These are phyloP conservation scores for Scolopax mira DNA, from an alignment of 2,113 vertebrate species.

Conservation along the genomic window DNA sequence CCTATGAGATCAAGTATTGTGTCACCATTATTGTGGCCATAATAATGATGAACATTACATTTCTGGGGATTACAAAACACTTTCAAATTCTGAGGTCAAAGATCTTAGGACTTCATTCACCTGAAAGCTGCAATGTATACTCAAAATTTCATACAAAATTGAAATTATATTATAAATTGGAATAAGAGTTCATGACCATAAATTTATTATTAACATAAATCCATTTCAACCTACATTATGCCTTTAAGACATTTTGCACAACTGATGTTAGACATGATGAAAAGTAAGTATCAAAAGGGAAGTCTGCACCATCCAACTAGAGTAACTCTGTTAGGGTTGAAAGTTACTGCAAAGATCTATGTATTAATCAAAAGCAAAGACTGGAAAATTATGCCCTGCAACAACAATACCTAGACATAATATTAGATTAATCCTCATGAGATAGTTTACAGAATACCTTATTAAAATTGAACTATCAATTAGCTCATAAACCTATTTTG, in stretches of 20 bases:
- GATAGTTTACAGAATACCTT: neutral
- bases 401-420: neutral
- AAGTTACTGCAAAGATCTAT: neutral
- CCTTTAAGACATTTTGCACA: neutral
- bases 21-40: neutral
- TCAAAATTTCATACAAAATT: neutral
- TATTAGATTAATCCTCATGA: neutral
- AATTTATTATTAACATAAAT: neutral
- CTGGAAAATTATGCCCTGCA: neutral
- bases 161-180: neutral
- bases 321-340: neutral
- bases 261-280: neutral
- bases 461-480: neutral
- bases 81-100: neutral
- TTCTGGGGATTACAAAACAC: neutral
- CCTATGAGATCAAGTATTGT: neutral
- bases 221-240: neutral
- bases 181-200: neutral
- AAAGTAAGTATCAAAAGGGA: conserved; percentile 7
- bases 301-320: neutral
- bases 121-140: neutral
- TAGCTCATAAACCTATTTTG: neutral
- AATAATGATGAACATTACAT: neutral
- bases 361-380: conserved; percentile 26
- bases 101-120: neutral